Evolutionary conservation across 2,797 vertebrate species (phyloP), one percentile per base, ranked within the genome.

Genomic region (Spatula versicolor): DNA sequence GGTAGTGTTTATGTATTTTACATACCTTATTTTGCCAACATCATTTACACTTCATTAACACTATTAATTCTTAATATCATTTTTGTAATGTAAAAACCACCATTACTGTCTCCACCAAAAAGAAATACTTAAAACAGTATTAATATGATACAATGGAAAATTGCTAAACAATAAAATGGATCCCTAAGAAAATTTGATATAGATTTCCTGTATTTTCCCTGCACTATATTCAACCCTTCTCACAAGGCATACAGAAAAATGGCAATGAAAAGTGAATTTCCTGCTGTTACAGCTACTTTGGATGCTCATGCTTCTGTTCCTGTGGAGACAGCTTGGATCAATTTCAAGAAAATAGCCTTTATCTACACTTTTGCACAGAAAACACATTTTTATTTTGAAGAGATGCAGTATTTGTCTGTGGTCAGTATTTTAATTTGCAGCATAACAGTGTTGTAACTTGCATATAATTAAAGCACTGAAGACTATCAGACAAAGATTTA

Each of bases 281-380:
- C 96, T 95, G 93, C 96, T 68, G 60, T 79, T 94, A 86, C 73
- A 83, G 93, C 91, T 89, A 62, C 95, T 94, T 88, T 94, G 90
- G 94, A 96, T 77, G 79, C 88, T 93, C 84, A 39, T 92, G 89
- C 91, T 96, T 96, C 93, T 64, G 58, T 52, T 90, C 69, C 94
- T 78, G 67, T 73, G 96, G 96, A 97, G 92, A 93, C 71, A 79
- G 67, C 56, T 69, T 95, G 97, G 96, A 93, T 90, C 95, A 94
- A 81, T 96, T 96, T 97, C 96, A 96, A 97, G 94, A 88, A 97
- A 93, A 96, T 96, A 83, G 58, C 95, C 96, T 97, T 96, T 97
- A 96, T 96, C 96, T 95, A 96, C 94, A 93, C 94, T 96, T 97
- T 79, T 94, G 86, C 90, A 89, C 90, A 82, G 85, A 96, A 94